phyloP scores from a whole-genome alignment of 2,797 vertebrate genomes.

The Gallinago nigripennis region DNA sequence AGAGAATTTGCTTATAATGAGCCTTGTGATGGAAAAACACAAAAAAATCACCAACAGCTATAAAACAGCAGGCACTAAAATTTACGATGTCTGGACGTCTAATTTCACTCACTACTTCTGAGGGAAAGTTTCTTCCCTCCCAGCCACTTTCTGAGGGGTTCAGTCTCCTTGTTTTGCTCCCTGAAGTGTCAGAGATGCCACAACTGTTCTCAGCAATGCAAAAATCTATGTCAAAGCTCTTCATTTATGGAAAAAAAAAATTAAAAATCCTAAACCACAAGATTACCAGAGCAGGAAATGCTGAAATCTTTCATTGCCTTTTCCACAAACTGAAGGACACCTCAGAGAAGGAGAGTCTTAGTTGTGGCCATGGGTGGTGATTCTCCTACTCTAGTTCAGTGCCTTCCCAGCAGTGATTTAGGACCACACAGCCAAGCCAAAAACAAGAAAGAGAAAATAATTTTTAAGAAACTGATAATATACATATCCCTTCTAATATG shows the following conservation, averaged over 20 bases:
- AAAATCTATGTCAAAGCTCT: background rate
- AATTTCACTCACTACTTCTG: background rate
- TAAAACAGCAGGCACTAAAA: background rate
- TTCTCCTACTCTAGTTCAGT: background rate
- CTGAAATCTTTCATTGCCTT: background rate
- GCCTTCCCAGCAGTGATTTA: background rate
- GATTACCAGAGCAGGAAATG: background rate
- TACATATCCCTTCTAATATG: background rate
- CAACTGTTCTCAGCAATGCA: background rate
- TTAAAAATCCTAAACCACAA: background rate
- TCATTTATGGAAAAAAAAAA: background rate
- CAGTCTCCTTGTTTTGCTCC: background rate
- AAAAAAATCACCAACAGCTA: background rate
- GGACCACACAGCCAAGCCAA: accelerated
- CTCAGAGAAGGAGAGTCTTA: background rate
- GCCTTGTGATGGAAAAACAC: background rate
- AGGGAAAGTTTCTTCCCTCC: background rate
- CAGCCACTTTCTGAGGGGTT: background rate
- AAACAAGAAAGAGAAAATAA: background rate
- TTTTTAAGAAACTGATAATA: accelerated
- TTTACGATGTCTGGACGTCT: background rate
- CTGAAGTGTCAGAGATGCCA: background rate
- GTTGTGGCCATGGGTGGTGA: background rate
- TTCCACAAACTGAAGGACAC: background rate
- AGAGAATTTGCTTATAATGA: background rate